Conservation (phyloP, 1,140 invertebrate genomes). For the Galleria mellonella region DNA sequence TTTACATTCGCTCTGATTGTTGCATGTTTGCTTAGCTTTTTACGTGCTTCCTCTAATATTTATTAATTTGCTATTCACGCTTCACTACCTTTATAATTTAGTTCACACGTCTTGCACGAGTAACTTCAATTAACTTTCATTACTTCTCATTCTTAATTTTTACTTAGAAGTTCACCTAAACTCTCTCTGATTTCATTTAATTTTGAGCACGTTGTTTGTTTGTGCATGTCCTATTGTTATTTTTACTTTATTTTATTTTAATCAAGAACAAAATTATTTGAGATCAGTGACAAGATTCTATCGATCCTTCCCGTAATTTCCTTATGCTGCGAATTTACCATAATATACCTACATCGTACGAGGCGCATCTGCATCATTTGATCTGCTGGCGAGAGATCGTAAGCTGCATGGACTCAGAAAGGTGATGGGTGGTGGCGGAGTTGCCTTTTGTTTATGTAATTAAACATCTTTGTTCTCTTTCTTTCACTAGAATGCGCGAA, state of each 20-base stretch:
- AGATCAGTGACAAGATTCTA: constrained; percentile 71
- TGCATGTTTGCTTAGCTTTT: constrained; percentile 53
- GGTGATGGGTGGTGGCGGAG: constrained; percentile 66
- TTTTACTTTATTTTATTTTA: constrained; percentile 35
- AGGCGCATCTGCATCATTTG: constrained; percentile 43
- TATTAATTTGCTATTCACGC: constrained; percentile 17
- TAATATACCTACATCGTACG: constrained; percentile 23
- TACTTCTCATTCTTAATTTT: constrained; percentile 9
- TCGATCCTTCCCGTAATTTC: constrained; percentile 34
- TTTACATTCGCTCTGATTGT: constrained; percentile 32
- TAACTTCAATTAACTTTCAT: constrained; percentile 10
- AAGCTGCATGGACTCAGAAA: constrained; percentile 61
- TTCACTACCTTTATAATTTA: constrained; percentile 7
- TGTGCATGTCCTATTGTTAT: constrained; percentile 40
- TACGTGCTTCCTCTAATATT: constrained; percentile 10
- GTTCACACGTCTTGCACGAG: background rate
- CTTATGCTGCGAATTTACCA: constrained; percentile 32
- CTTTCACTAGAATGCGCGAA: constrained; percentile 69
- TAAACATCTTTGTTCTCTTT: constrained; percentile 59
- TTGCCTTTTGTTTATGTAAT: constrained; percentile 35
- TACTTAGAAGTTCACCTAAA: too few species aligned
- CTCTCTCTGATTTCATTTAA: constrained; percentile 64
- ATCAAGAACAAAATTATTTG: constrained; percentile 59
- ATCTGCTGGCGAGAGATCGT: constrained; percentile 41
- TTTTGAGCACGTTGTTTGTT: constrained; percentile 55